Conservation (phyloP, 1,140 invertebrate genomes). For the Ceratitis capitata region DNA sequence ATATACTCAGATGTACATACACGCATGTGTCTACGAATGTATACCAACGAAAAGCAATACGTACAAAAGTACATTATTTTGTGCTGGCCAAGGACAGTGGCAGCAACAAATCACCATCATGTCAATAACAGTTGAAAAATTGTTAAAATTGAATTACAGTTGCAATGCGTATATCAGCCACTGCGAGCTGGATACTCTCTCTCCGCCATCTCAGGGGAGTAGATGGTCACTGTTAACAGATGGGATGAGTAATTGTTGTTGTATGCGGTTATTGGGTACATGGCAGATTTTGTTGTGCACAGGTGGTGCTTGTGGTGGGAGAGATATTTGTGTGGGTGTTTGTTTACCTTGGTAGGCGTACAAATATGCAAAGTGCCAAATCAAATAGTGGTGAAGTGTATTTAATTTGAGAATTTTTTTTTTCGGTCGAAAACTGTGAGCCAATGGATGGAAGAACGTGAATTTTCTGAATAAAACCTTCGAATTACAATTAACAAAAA, state of each 20-base stretch:
- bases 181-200: too few species aligned
- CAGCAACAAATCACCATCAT: constrained; percentile 56
- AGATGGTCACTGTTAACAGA: too few species aligned
- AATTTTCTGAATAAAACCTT: too few species aligned
- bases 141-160: constrained; percentile 66
- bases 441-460: too few species aligned
- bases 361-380: not conserved
- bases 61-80: not conserved
- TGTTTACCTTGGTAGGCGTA: not conserved
- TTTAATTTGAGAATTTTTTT: too few species aligned
- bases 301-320: not conserved
- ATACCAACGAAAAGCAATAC: too few species aligned
- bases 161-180: constrained; percentile 42
- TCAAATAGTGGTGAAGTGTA: too few species aligned
- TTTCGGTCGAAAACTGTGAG: too few species aligned
- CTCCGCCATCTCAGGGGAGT: not conserved
- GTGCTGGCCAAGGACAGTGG: not conserved
- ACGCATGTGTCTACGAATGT: too few species aligned
- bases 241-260: constrained; percentile 1
- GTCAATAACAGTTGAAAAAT: constrained; percentile 66
- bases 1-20: too few species aligned
- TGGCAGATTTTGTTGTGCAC: not conserved
- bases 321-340: too few species aligned
- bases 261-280: not conserved
- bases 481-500: too few species aligned